Conservation (phyloP, 2,797 vertebrate species). For the Eutrigla gurnardus region DNA sequence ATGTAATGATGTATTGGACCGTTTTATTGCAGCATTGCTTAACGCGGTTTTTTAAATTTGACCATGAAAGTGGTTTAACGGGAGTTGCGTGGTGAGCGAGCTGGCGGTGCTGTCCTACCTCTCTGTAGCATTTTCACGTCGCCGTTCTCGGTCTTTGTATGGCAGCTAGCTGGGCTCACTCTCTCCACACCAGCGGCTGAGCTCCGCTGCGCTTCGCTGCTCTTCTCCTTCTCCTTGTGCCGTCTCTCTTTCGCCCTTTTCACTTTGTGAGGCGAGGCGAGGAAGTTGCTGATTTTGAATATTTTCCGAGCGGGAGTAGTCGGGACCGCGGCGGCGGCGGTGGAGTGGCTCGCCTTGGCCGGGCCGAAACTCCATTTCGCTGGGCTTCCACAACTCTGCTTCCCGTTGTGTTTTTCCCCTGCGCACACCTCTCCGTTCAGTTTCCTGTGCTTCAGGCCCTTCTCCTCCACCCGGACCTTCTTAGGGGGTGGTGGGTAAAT, state of each 20-base stretch:
- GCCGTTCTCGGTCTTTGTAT: conserved; percentile 91
- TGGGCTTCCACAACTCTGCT: conserved; percentile 88
- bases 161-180: conserved; percentile 82
- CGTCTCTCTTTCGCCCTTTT: conserved; percentile 90
- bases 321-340: conserved; percentile 60
- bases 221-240: conserved; percentile 84
- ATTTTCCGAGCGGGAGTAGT: conserved; percentile 85
- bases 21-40: neutral
- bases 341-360: conserved; percentile 84
- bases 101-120: conserved; percentile 78
- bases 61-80: accelerated
- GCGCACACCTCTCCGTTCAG: conserved; percentile 91
- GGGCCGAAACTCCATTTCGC: conserved; percentile 89
- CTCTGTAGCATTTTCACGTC: conserved; percentile 85
- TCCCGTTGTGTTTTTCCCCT: conserved; percentile 87
- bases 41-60: accelerated
- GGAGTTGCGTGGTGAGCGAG: neutral
- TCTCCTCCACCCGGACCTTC: conserved; percentile 90
- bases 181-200: conserved; percentile 74
- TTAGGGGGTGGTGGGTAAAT: conserved; percentile 85
- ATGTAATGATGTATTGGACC: conserved; percentile 45
- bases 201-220: conserved; percentile 83
- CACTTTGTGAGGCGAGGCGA: conserved; percentile 82
- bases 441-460: conserved; percentile 86
- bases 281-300: conserved; percentile 87